A percentile compares a stretch with the other conserved stretches of the same genome.
phyloP scores from a whole-genome alignment of 2,113 vertebrate genomes.

The Charina bottae region DNA sequence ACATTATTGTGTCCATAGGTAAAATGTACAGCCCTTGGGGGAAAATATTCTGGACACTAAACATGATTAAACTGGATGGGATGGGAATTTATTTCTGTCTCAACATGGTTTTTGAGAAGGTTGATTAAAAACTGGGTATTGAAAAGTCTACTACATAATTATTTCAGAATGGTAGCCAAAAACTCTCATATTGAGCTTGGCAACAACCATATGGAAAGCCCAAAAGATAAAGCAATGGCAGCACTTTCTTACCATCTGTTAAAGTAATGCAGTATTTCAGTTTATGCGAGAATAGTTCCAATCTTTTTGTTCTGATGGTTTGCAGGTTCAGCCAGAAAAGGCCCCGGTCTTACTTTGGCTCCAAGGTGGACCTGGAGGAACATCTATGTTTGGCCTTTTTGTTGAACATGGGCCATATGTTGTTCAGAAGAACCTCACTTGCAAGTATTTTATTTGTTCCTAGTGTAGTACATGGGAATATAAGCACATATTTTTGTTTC shows the following conservation, averaged over 20 bases:
- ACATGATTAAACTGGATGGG: not conserved
- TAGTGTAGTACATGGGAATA: not conserved
- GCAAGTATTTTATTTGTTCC: constrained; percentile 65
- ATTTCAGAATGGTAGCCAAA: not conserved
- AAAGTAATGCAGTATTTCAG: not conserved
- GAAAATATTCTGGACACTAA: not conserved
- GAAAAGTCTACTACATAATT: not conserved
- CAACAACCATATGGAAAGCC: not conserved
- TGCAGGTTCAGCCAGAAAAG: constrained; percentile 62
- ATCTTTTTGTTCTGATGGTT: not conserved
- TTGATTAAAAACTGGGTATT: not conserved
- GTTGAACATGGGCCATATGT: constrained; percentile 88
- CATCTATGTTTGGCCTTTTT: constrained; percentile 89
- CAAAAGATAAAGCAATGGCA: not conserved
- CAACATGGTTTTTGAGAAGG: not conserved
- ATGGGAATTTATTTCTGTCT: not conserved
- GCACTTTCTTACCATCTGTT: not conserved
- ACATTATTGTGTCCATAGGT: not conserved
- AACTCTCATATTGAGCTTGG: not conserved
- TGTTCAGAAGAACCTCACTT: constrained; percentile 80
- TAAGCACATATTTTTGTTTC: not conserved
- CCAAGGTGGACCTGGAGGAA: constrained; percentile 85
- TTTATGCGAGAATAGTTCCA: not conserved
- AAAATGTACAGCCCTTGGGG: not conserved
- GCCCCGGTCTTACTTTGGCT: constrained; percentile 87